These are phyloP conservation scores for Ormyrus labotus DNA, from an alignment of 2,888 invertebrate species.

Conservation along the genomic window DNA sequence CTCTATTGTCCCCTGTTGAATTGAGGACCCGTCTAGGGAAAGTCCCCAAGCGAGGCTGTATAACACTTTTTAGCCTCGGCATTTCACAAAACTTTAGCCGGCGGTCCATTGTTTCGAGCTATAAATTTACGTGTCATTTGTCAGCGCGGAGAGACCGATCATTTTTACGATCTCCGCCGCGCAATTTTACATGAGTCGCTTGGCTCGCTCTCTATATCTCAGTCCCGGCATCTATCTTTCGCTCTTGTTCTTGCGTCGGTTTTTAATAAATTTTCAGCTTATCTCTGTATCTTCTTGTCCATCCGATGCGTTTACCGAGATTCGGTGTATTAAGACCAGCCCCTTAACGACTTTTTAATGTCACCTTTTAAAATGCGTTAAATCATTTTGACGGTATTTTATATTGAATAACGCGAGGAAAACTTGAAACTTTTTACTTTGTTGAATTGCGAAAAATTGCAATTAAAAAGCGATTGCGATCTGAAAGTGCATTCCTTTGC, in stretches of 20 bases:
- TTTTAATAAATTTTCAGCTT: slow-evolving; percentile 1
- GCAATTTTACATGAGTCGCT: slow-evolving; percentile 8
- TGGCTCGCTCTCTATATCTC: background rate
- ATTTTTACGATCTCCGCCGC: slow-evolving; percentile 17
- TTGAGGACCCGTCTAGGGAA: no score
- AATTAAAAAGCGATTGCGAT: no score
- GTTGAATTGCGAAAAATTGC: no score
- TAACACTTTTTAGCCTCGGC: background rate
- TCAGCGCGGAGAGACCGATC: background rate
- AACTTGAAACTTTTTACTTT: no score
- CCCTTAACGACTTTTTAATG: no score
- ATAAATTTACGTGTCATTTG: slow-evolving; percentile 35
- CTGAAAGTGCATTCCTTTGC: no score
- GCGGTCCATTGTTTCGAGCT: slow-evolving; percentile 23
- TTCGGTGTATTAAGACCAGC: background rate
- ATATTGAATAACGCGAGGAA: no score
- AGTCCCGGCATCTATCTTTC: no score
- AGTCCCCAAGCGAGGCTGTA: background rate
- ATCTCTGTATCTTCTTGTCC: slow-evolving; percentile 23
- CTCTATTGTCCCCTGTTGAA: background rate
- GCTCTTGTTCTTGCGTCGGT: background rate
- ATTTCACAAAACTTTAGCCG: slow-evolving; percentile 30
- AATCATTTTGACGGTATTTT: background rate
- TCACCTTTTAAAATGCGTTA: no score
- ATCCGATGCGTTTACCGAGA: slow-evolving; percentile 14